These are phyloP conservation scores for Aleiodes testaceus DNA, from an alignment of 2,888 invertebrate species.

Conservation along the genomic window DNA sequence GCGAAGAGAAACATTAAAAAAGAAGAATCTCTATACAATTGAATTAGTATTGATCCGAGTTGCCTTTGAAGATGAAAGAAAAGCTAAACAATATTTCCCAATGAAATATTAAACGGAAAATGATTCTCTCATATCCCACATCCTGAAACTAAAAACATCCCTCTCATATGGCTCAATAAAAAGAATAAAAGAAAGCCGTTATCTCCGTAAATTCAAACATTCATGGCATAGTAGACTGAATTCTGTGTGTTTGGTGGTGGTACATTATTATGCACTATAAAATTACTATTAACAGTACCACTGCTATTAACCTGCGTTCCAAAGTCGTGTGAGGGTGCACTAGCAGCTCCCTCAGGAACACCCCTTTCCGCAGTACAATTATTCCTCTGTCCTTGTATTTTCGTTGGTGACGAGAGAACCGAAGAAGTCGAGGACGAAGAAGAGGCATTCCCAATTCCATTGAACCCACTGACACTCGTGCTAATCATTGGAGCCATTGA, in stretches of 20 bases:
- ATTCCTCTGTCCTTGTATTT: conserved; percentile 58
- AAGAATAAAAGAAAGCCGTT: not conserved
- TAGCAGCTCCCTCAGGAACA: conserved; percentile 84
- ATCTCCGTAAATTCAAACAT: conserved; percentile 78
- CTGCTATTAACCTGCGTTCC: conserved; percentile 48
- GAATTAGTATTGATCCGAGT: conserved; percentile 1
- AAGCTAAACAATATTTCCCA: conserved; percentile 19
- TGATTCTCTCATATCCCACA: conserved; percentile 4
- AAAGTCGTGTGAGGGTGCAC: conserved; percentile 80
- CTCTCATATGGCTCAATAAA: not conserved
- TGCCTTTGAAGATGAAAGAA: not conserved
- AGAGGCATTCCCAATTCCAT: conserved; percentile 44
- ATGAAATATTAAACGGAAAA: not conserved
- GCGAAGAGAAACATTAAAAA: conserved; percentile 19
- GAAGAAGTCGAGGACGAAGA: conserved; percentile 59
- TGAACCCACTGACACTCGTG: conserved; percentile 29
- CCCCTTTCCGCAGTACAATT: conserved; percentile 76
- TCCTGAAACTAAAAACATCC: not conserved
- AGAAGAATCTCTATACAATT: not conserved
- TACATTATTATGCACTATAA: conserved; percentile 65
- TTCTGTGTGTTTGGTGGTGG: conserved; percentile 68
- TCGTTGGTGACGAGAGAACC: conserved; percentile 67
- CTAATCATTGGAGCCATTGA: conserved; percentile 43
- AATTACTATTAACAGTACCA: conserved; percentile 61
- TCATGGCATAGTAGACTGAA: conserved; percentile 86